These are phyloP conservation scores for Mystacornis crossleyi DNA, from an alignment of 2,113 vertebrate species.

Conservation along the genomic window DNA sequence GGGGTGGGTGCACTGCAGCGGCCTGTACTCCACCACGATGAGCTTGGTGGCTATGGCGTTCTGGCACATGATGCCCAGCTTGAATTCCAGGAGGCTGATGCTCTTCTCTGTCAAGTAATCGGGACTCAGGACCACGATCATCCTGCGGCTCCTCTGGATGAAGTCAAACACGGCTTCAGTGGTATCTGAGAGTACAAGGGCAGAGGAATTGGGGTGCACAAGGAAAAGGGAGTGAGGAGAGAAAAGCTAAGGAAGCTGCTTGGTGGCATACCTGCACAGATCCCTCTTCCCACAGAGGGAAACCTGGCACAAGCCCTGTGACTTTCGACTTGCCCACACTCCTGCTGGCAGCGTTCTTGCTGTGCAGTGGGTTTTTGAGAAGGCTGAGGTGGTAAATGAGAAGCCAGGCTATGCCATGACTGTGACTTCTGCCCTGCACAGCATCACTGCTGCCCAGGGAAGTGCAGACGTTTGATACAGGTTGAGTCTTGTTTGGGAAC, in stretches of 20 bases:
- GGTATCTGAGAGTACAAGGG: constrained; percentile 75
- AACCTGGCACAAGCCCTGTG: neutral
- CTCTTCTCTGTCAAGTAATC: constrained; percentile 87
- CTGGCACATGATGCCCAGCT: constrained; percentile 87
- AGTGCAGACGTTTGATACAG: neutral
- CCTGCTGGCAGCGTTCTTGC: neutral
- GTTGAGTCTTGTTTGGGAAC: neutral
- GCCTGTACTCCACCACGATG: constrained; percentile 82
- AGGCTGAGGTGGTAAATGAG: neutral
- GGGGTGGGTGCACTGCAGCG: constrained; percentile 75
- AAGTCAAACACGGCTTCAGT: constrained; percentile 84
- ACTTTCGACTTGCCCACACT: neutral
- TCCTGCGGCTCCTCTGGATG: constrained; percentile 88
- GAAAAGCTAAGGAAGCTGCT: constrained; percentile 8
- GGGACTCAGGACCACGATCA: constrained; percentile 87
- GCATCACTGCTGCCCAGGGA: neutral
- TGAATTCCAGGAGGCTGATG: constrained; percentile 90
- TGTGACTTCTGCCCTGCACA: neutral
- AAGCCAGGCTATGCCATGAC: neutral
- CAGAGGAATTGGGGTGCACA: constrained; percentile 12
- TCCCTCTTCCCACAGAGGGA: neutral
- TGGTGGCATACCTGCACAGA: neutral
- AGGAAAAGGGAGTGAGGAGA: neutral
- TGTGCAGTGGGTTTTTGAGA: neutral
- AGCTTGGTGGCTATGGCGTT: constrained; percentile 78